Evolutionary conservation across 2,888 invertebrate genomes (phyloP).

Genomic region (Amphiduros pacificus): DNA sequence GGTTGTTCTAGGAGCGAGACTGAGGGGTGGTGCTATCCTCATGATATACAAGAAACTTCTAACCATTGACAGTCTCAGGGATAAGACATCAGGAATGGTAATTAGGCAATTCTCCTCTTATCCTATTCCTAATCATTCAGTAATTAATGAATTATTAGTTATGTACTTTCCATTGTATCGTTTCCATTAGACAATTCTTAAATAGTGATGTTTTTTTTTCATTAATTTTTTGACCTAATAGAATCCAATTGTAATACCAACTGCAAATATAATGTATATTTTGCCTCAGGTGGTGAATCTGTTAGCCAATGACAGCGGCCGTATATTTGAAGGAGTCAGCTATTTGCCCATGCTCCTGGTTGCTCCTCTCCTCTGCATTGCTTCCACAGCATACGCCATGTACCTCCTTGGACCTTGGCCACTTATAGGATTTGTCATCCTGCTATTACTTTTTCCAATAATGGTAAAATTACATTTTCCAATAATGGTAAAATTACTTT

Average conservation of each 20-base stretch:
- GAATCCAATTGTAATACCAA: background rate
- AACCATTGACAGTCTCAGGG: background rate
- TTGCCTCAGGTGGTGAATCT: slow-evolving; percentile 25
- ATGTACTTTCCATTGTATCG: too few relatives aligned
- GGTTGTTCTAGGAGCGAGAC: slow-evolving; percentile 10
- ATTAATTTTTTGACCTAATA: background rate
- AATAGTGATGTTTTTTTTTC: background rate
- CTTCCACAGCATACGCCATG: slow-evolving; percentile 22
- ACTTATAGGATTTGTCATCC: slow-evolving; percentile 20
- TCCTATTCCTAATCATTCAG: background rate
- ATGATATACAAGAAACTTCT: slow-evolving; percentile 20
- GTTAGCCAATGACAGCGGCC: slow-evolving; percentile 24
- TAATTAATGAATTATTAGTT: background rate
- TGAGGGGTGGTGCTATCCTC: slow-evolving; percentile 15
- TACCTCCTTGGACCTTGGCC: slow-evolving; percentile 27
- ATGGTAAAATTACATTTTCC: slow-evolving; percentile 11
- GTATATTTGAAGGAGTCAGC: slow-evolving; percentile 19
- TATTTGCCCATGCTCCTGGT: slow-evolving; percentile 17
- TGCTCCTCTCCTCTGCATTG: slow-evolving; percentile 20
- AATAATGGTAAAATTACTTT: too few relatives aligned
- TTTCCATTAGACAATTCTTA: background rate
- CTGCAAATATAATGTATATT: too few relatives aligned
- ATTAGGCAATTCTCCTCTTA: background rate
- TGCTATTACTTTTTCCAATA: slow-evolving; percentile 23
- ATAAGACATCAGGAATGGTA: slow-evolving; percentile 23